Evolutionary conservation across 2,888 invertebrate species (phyloP).

Genomic region (Eupithecia pulchellata): DNA sequence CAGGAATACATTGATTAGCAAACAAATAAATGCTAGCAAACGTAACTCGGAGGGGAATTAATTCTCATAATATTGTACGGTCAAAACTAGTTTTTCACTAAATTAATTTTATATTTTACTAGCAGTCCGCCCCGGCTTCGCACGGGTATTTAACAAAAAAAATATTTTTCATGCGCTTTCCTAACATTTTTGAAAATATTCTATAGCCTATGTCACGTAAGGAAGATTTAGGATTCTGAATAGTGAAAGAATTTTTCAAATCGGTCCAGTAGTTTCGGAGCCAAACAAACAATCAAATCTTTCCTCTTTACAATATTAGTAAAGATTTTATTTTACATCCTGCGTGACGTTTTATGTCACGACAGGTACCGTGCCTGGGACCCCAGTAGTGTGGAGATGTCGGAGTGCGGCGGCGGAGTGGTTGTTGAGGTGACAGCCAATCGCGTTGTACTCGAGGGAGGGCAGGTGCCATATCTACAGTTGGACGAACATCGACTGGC

Average conservation of each 20-base stretch:
- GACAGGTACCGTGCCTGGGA: conserved; percentile 81
- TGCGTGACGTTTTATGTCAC: background rate
- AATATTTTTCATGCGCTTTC: no score
- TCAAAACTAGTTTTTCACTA: background rate
- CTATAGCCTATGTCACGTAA: no score
- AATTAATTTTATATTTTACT: background rate
- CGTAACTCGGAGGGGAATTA: background rate
- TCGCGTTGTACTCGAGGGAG: conserved; percentile 71
- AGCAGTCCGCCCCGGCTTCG: no score
- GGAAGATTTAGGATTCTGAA: no score
- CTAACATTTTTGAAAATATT: no score
- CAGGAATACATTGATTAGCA: background rate
- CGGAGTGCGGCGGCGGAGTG: conserved; percentile 74
- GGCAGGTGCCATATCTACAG: conserved; percentile 64
- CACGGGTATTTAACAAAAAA: no score
- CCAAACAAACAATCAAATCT: no score
- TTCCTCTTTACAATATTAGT: no score
- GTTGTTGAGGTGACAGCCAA: conserved; percentile 66
- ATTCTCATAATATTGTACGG: background rate
- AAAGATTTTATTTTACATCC: no score
- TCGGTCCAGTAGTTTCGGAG: no score
- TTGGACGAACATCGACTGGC: conserved; percentile 79
- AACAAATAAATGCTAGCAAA: background rate
- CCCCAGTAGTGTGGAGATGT: conserved; percentile 73
- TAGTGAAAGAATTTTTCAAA: no score